phyloP scores from a whole-genome alignment of 2,888 invertebrate genomes.

The Pelosia muscerda region DNA sequence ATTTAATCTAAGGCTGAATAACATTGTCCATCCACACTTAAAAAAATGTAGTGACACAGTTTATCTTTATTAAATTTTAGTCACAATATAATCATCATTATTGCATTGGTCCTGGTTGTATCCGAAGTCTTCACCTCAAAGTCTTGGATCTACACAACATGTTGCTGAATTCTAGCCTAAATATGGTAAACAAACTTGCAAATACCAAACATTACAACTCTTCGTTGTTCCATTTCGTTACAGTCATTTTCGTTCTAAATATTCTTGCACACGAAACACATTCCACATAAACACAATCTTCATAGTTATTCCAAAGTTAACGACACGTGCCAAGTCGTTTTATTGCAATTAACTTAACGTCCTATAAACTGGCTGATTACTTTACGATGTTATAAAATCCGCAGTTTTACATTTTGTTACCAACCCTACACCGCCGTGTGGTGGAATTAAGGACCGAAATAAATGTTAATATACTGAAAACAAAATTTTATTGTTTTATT shows the following conservation, averaged over 20 bases:
- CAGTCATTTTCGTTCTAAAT: neutral
- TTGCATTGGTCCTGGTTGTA: no score
- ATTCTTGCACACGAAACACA: neutral
- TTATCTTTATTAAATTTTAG: no score
- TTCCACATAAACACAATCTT: conserved; percentile 16
- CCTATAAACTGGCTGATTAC: conserved; percentile 67
- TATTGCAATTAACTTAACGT: conserved; percentile 65
- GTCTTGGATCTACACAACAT: no score
- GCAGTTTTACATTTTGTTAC: conserved; percentile 51
- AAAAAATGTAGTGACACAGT: neutral
- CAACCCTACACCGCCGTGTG: conserved; percentile 27
- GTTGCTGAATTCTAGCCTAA: neutral
- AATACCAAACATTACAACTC: neutral
- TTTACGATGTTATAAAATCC: conserved; percentile 68
- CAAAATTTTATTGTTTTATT: neutral
- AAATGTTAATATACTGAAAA: conserved; percentile 1
- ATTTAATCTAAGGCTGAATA: neutral
- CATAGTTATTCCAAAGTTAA: conserved; percentile 52
- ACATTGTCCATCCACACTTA: neutral
- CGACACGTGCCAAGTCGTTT: conserved; percentile 60
- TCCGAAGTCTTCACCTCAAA: no score
- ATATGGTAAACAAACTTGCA: neutral
- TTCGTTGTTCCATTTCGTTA: neutral
- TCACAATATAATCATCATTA: no score
- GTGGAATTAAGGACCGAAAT: neutral